These are phyloP conservation scores for Nasonia longicornis DNA, from an alignment of 1,140 invertebrate genomes.

Conservation along the genomic window DNA sequence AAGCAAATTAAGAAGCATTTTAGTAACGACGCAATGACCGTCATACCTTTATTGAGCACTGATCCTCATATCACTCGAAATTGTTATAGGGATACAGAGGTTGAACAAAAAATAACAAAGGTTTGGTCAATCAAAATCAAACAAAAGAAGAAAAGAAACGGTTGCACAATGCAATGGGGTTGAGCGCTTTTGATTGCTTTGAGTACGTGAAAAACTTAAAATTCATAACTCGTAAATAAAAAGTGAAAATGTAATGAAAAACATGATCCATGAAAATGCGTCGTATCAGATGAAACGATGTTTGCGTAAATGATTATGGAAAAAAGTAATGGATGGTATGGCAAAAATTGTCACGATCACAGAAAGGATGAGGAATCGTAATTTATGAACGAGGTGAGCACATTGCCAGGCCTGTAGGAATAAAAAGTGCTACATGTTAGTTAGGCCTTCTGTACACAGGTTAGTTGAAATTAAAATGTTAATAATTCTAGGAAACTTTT, in stretches of 20 bases:
- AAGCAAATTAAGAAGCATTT: slow-evolving; percentile 32
- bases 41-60: slow-evolving; percentile 60
- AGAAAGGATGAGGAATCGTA: slow-evolving; percentile 62
- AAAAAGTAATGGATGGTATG: slow-evolving; percentile 53
- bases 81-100: slow-evolving; percentile 55
- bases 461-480: slow-evolving; percentile 32
- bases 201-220: slow-evolving; percentile 32
- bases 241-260: slow-evolving; percentile 33
- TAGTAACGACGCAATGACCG: slow-evolving; percentile 48
- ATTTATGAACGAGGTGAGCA: slow-evolving; percentile 61
- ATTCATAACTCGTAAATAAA: slow-evolving; percentile 32
- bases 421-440: slow-evolving; percentile 58
- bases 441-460: slow-evolving; percentile 43
- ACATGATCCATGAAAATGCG: slow-evolving; percentile 50
- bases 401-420: slow-evolving; percentile 66
- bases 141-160: slow-evolving; percentile 47
- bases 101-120: slow-evolving; percentile 46
- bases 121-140: slow-evolving; percentile 41
- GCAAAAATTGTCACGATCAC: slow-evolving; percentile 55
- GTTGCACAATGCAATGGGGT: slow-evolving; percentile 6
- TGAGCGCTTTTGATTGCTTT: slow-evolving; percentile 1
- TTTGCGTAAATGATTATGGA: slow-evolving; percentile 56
- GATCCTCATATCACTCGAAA: slow-evolving; percentile 61
- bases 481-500: not conserved
- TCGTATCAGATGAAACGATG: slow-evolving; percentile 64